phyloP scores from a whole-genome alignment of 2,797 vertebrate genomes.

The Pseudocheirus occidentalis region DNA sequence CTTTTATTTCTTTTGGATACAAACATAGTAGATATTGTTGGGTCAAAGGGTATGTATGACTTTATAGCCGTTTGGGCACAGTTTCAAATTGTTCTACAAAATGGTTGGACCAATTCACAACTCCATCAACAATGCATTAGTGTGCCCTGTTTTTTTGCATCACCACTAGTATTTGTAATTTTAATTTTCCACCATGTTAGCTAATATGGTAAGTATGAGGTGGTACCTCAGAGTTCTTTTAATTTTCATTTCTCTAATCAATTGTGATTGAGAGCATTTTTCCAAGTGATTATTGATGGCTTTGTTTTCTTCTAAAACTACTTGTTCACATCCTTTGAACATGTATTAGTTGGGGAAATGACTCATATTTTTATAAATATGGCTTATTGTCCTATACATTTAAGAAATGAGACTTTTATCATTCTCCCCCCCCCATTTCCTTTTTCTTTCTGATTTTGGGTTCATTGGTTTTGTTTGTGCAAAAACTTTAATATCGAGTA shows the following conservation, averaged over 20 bases:
- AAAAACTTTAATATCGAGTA: background rate
- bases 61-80: background rate
- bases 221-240: background rate
- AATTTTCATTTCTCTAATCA: background rate
- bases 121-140: background rate
- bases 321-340: background rate
- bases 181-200: background rate
- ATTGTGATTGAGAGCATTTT: background rate
- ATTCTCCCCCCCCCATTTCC: background rate
- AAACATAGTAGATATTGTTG: background rate
- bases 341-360: background rate
- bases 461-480: background rate
- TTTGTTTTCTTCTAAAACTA: background rate
- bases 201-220: background rate
- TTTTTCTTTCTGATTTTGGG: background rate
- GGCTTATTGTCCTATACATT: background rate
- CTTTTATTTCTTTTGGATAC: background rate
- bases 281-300: background rate
- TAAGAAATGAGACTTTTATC: background rate
- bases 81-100: background rate
- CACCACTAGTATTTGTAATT: background rate
- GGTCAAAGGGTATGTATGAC: background rate
- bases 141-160: background rate
- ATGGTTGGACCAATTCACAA: background rate
- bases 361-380: background rate